Evolutionary conservation across 2,888 invertebrate genomes (phyloP).

Genomic region (Apotomis capreana): DNA sequence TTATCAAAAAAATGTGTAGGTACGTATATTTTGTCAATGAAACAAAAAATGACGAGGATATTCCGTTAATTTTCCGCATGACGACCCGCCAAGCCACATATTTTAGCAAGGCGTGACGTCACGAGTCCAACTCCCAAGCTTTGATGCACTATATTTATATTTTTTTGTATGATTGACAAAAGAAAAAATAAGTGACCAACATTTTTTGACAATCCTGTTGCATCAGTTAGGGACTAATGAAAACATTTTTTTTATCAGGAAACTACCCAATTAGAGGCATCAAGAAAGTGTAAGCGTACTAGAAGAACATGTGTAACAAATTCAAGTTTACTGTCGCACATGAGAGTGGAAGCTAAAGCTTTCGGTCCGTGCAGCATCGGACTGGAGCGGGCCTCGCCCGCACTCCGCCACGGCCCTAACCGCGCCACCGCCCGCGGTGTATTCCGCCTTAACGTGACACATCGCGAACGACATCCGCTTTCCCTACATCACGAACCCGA

Average conservation of each 20-base stretch:
- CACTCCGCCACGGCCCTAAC: slow-evolving; percentile 8
- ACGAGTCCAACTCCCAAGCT: too few species aligned
- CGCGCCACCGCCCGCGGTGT: neutral
- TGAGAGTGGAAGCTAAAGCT: slow-evolving; percentile 56
- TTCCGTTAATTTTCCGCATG: too few species aligned
- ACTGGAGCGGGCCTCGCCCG: slow-evolving; percentile 47
- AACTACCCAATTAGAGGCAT: slow-evolving; percentile 37
- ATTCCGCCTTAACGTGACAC: slow-evolving; percentile 38
- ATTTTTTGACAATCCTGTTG: too few species aligned
- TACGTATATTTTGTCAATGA: too few species aligned
- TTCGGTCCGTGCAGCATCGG: slow-evolving; percentile 53
- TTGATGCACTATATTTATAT: too few species aligned
- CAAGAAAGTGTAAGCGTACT: slow-evolving; percentile 51
- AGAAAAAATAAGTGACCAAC: too few species aligned
- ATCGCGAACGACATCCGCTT: slow-evolving; percentile 52
- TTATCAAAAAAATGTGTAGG: too few species aligned
- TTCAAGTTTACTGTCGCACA: slow-evolving; percentile 75
- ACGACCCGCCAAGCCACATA: too few species aligned
- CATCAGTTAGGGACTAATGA: too few species aligned
- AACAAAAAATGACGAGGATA: too few species aligned
- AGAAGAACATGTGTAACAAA: slow-evolving; percentile 72
- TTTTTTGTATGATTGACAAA: too few species aligned
- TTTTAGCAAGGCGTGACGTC: too few species aligned
- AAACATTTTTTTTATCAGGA: neutral
- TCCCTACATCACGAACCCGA: slow-evolving; percentile 58